Evolutionary conservation across 2,113 vertebrate species (phyloP).

Genomic region (Cyphomyrus discorhynchus): DNA sequence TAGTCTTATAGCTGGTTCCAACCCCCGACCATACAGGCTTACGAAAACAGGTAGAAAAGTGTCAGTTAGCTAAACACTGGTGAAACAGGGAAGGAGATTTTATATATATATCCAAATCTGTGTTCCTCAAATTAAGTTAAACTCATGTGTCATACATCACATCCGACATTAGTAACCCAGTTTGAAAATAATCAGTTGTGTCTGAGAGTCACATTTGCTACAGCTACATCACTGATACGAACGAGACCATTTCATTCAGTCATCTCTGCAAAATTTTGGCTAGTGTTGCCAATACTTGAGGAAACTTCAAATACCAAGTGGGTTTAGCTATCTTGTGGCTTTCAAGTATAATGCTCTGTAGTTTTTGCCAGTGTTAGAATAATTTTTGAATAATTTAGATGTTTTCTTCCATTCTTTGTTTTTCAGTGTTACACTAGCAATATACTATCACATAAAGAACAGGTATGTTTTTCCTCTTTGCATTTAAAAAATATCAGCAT

Average conservation of each 20-base stretch:
- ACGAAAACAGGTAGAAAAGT: background rate
- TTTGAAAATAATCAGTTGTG: background rate
- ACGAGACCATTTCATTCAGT: background rate
- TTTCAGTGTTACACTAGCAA: constrained; percentile 91
- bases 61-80: background rate
- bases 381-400: background rate
- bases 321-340: background rate
- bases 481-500: background rate
- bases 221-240: background rate
- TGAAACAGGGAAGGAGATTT: background rate
- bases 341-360: background rate
- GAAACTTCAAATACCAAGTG: background rate
- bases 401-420: constrained; percentile 38
- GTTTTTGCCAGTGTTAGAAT: background rate
- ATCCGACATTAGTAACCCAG: background rate
- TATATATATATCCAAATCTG: background rate
- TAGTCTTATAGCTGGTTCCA: background rate
- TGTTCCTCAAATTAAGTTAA: background rate
- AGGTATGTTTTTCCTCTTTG: constrained; percentile 58
- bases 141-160: background rate
- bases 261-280: background rate
- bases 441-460: constrained; percentile 86
- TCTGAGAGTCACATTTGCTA: background rate
- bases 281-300: background rate
- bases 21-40: background rate